Base-by-base conservation (phyloP, 2,888 invertebrate genomes). In the Netelia virgata region DNA sequence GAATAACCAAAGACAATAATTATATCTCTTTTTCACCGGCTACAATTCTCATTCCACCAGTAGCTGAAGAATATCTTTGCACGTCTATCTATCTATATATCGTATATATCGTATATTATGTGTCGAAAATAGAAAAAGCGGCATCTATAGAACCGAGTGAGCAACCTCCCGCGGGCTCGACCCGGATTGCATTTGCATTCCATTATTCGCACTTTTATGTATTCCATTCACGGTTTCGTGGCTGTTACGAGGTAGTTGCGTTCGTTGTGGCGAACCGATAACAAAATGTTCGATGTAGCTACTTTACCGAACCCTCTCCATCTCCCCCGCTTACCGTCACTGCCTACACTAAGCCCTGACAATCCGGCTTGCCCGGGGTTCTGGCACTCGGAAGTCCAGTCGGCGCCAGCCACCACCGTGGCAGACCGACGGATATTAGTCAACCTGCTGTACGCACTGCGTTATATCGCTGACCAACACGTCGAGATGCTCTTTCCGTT, bases 261-360 rank as follows among this genome's bases (percentile, higher is more conserved):
- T 43, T 73, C n/a, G 53, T 50, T 50, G 63, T 57, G 63, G 79
- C 18, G 36, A 50, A 75, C 78, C 74, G 75, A 79, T 79, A 79
- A 74, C 74, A 79, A 75, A 79, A 83, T 83, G 57, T 70, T 70
- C 78, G 57, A 78, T 78, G 64, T 69, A n/a, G n/a, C n/a, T n/a
- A 74, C 73, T 69, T 59, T 9, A 36, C 3, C 57, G 66, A 55
- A 11, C 18, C 23, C 57, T 23, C 28, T 23, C 11, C 43, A 18
- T 20, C 28, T 9, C 28, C 23, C n/a, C 3, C 53, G 2, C 53
- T 36, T 36, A 36, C 36, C 36, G 6, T 6, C 36, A 6, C 36
- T 36, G 36, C 36, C 36, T 36, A 36, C 36, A 47, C 14, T 18
- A 18, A 20, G 3, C 66, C 36, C 36, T 36, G 36, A 36, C 36